phyloP scores from a whole-genome alignment of 2,113 vertebrate species.

The Rutilus rutilus region DNA sequence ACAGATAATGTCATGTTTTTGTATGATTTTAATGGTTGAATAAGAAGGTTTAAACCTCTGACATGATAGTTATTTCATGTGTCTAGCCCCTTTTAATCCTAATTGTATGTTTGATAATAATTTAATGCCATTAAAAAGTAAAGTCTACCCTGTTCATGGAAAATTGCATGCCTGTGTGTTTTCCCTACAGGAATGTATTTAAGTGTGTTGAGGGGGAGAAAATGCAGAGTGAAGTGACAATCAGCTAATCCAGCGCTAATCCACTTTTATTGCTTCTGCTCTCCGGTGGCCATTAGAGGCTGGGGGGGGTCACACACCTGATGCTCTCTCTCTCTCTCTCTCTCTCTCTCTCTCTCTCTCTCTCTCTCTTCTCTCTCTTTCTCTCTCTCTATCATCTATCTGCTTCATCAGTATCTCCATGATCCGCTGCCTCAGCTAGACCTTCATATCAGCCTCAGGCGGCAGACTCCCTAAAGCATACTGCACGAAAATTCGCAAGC shows the following conservation, averaged over 20 bases:
- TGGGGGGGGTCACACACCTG: constrained; percentile 21
- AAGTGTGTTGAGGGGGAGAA: constrained; percentile 33
- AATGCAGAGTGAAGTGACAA: constrained; percentile 40
- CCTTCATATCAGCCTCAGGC: constrained; percentile 1
- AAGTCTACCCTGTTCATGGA: neutral
- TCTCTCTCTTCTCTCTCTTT: neutral
- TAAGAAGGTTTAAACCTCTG: neutral
- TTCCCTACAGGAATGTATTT: constrained; percentile 28
- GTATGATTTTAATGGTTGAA: neutral
- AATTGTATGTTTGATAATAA: neutral
- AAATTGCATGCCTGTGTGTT: constrained; percentile 12
- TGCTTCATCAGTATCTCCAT: constrained; percentile 1
- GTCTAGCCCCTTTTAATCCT: neutral
- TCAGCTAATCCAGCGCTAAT: constrained; percentile 65
- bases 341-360: neutral
- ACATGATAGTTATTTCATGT: neutral
- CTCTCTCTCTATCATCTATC: neutral
- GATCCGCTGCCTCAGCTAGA: constrained; percentile 2
- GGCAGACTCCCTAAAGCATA: neutral
- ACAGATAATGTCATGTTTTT: too few relatives aligned
- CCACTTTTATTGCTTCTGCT: constrained; percentile 58
- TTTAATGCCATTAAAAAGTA: neutral
- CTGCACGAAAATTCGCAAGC: neutral
- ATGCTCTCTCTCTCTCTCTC: neutral
- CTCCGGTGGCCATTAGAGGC: constrained; percentile 40